phyloP scores from a whole-genome alignment of 2,797 vertebrate genomes.

The Eupleurogrammus muticus region DNA sequence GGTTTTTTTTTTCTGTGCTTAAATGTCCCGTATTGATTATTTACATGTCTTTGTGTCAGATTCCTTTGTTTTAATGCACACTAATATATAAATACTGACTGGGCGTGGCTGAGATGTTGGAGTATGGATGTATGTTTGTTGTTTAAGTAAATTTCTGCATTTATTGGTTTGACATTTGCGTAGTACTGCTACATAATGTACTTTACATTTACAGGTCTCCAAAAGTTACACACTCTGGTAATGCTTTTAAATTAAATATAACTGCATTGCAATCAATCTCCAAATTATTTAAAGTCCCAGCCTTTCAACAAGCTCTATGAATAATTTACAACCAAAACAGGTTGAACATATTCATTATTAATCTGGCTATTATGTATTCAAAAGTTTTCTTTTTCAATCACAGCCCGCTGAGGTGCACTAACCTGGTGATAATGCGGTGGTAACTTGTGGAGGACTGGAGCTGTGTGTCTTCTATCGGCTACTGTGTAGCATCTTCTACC shows the following conservation, averaged over 20 bases:
- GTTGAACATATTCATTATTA: conserved; percentile 43
- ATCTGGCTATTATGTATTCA: conserved; percentile 39
- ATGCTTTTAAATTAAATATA: conserved; percentile 38
- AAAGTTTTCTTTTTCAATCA: conserved; percentile 17
- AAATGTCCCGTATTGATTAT: not conserved
- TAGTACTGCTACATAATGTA: conserved; percentile 31
- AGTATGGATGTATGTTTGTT: conserved; percentile 26
- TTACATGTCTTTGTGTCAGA: not conserved
- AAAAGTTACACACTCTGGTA: conserved; percentile 33
- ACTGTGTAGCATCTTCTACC: conserved; percentile 87
- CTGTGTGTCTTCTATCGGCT: conserved; percentile 75
- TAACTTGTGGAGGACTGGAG: conserved; percentile 44
- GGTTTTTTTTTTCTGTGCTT: not conserved
- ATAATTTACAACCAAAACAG: conserved; percentile 52
- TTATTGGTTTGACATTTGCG: conserved; percentile 44
- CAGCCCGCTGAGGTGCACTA: conserved; percentile 12
- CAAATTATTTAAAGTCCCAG: conserved; percentile 34
- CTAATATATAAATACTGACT: not conserved
- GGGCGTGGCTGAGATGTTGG: not conserved
- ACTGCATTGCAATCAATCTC: conserved; percentile 39
- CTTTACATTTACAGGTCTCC: conserved; percentile 39
- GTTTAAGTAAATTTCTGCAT: conserved; percentile 22
- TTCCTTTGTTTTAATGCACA: conserved; percentile 1
- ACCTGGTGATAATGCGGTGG: conserved; percentile 7
- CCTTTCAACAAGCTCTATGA: conserved; percentile 28